Conservation (phyloP, 2,797 vertebrate species). For the Tadarida brasiliensis region DNA sequence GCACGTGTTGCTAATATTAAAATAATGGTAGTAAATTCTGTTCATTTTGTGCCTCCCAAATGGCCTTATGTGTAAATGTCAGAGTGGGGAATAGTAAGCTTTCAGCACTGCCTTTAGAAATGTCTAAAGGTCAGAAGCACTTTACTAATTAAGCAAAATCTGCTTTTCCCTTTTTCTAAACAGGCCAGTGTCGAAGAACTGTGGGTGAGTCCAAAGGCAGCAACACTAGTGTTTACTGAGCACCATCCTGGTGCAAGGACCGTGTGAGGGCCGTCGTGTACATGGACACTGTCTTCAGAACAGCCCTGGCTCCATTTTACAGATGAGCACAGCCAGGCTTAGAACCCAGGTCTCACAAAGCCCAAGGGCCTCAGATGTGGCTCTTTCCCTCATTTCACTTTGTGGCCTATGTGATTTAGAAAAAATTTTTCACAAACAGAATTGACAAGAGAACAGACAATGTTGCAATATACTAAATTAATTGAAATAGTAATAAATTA, state of each 20-base stretch:
- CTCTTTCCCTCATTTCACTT: neutral
- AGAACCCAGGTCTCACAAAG: neutral
- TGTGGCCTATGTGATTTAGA: neutral
- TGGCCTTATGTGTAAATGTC: neutral
- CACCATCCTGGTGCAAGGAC: fast-evolving
- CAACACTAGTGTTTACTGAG: neutral
- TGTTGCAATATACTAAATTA: neutral
- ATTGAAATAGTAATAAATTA: slow-evolving; percentile 8
- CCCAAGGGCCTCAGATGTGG: neutral
- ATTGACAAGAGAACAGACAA: neutral
- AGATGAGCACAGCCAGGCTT: neutral
- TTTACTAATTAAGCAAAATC: neutral
- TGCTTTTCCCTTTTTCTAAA: neutral
- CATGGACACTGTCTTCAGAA: neutral
- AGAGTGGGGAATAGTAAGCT: neutral
- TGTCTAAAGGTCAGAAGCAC: neutral
- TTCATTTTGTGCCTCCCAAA: neutral
- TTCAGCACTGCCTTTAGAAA: neutral
- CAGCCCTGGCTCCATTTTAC: neutral
- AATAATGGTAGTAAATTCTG: neutral
- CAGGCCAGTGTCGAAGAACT: neutral
- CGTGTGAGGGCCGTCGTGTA: neutral
- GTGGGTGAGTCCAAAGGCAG: neutral
- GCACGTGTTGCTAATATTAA: neutral
- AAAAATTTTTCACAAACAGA: slow-evolving; percentile 8